These are phyloP conservation scores for Callyntrura guangdongensis DNA, from an alignment of 2,888 invertebrate genomes.

Conservation along the genomic window DNA sequence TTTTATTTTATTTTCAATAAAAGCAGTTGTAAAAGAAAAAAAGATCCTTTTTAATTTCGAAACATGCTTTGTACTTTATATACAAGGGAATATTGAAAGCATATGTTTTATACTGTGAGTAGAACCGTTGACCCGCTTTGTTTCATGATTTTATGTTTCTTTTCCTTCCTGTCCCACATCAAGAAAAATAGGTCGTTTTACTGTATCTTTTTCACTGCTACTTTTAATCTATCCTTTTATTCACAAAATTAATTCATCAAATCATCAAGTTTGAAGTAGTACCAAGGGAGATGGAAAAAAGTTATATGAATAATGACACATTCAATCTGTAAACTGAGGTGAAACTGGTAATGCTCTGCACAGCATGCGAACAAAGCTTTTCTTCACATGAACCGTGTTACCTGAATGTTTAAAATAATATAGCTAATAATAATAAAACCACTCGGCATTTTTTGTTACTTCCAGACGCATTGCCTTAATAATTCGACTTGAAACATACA, in stretches of 20 bases:
- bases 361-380: not conserved
- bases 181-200: slow-evolving; percentile 29
- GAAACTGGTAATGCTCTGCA: not conserved
- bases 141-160: slow-evolving; percentile 36
- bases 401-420: not conserved
- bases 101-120: not conserved
- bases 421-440: not conserved
- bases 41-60: slow-evolving; percentile 5
- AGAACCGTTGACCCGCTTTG: not conserved
- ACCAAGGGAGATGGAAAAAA: not conserved
- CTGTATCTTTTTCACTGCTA: not conserved
- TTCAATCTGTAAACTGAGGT: not conserved
- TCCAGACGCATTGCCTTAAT: not conserved
- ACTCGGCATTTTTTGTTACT: not conserved
- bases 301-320: not conserved
- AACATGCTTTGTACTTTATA: not conserved
- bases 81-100: slow-evolving; percentile 6
- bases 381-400: not conserved
- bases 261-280: not conserved
- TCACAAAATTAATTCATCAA: slow-evolving; percentile 25
- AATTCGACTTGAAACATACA: not conserved
- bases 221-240: not conserved
- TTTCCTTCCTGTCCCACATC: slow-evolving; percentile 59
- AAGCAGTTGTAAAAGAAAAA: not conserved
- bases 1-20: not conserved